Conservation (phyloP, 2,113 vertebrate species). For the Ailuropoda melanoleuca region DNA sequence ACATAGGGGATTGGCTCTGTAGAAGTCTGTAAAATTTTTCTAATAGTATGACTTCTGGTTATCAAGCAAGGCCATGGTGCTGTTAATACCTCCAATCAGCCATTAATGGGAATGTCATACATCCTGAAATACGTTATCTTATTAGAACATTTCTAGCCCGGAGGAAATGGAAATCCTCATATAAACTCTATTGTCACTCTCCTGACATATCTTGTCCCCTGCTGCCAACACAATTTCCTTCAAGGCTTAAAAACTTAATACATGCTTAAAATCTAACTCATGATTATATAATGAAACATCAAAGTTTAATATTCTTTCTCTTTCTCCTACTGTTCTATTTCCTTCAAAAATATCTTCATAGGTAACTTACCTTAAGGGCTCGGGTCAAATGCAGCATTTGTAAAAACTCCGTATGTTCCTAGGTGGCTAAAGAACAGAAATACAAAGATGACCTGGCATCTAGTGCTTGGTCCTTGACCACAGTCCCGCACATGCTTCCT, state of each 20-base stretch:
- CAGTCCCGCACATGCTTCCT: neutral
- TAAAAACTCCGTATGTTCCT: slow-evolving; percentile 78
- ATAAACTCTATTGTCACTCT: neutral
- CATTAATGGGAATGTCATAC: too few relatives aligned
- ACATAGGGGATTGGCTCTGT: neutral
- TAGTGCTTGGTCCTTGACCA: neutral
- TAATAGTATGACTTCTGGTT: neutral
- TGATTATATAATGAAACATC: neutral
- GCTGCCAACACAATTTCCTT: neutral
- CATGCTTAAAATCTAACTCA: neutral
- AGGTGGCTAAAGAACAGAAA: slow-evolving; percentile 74
- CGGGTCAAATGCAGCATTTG: slow-evolving; percentile 75
- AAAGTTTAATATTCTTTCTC: neutral
- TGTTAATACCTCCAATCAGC: neutral
- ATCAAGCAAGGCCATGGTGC: neutral
- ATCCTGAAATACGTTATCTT: neutral
- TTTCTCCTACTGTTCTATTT: neutral
- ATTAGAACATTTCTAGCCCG: neutral
- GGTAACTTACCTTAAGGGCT: slow-evolving; percentile 70
- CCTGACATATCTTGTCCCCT: neutral
- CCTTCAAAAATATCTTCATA: neutral
- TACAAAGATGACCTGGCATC: neutral
- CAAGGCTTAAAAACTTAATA: neutral
- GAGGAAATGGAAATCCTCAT: neutral
- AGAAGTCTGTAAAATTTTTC: neutral